A percentile compares a stretch with the other conserved stretches of the same genome.
phyloP scores from a whole-genome alignment of 2,888 invertebrate genomes.

The Oligia latruncula region DNA sequence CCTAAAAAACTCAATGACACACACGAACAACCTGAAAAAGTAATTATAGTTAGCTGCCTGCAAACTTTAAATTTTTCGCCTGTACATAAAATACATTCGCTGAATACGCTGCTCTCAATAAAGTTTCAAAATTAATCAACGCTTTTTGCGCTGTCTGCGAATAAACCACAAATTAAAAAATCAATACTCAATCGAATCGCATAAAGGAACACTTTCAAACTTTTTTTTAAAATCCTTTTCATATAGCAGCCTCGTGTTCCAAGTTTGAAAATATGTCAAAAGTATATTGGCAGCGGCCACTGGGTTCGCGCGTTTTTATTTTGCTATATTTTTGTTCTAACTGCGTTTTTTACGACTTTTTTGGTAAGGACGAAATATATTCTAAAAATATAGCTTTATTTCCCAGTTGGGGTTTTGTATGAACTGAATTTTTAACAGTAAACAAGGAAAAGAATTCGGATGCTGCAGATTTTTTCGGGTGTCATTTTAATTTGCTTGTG shows the following conservation, averaged over 20 bases:
- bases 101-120: not conserved
- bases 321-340: conserved; percentile 23
- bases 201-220: conserved; percentile 4
- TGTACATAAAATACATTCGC: not conserved
- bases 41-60: not conserved
- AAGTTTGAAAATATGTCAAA: conserved; percentile 56
- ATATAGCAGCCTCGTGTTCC: conserved; percentile 34
- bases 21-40: not conserved
- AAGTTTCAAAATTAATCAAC: not conserved
- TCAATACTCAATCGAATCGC: conserved; percentile 2
- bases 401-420: conserved; percentile 26
- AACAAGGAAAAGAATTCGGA: conserved; percentile 2
- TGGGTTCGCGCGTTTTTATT: conserved; percentile 37
- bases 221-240: not conserved
- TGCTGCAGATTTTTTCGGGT: conserved; percentile 24
- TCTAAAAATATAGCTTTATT: conserved; percentile 29
- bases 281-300: conserved; percentile 43
- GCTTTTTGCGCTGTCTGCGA: not conserved
- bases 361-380: conserved; percentile 29
- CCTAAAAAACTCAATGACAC: not conserved
- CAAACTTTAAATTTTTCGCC: not conserved
- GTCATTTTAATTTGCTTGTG: conserved; percentile 10
- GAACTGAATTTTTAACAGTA: not conserved
- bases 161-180: conserved; percentile 20
- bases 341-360: conserved; percentile 39